These are phyloP conservation scores for Theonella swinhoei DNA, from an alignment of 37 sponge, comb jelly and placozoan genomes.

Conservation along the genomic window DNA sequence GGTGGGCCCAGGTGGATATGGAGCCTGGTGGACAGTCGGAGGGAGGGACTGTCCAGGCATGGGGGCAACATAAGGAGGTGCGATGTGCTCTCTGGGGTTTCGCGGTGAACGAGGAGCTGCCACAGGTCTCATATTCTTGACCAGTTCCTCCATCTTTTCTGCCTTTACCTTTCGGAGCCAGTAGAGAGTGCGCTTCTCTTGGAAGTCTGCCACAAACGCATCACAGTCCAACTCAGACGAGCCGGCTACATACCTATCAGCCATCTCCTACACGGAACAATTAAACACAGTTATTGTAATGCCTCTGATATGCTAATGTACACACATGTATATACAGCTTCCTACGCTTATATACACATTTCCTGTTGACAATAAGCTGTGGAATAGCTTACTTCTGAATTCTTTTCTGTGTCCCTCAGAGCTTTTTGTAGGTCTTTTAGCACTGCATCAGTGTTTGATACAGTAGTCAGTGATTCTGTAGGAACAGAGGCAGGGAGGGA, in stretches of 20 bases:
- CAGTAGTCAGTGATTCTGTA: slow-evolving; percentile 20
- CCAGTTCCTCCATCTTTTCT: slow-evolving; percentile 64
- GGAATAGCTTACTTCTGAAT: slow-evolving; percentile 48
- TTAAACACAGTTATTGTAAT: neutral
- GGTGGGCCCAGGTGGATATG: neutral
- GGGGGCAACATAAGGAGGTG: neutral
- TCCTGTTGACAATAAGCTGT: too few species aligned
- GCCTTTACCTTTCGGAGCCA: slow-evolving; percentile 73
- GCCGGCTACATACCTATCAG: slow-evolving; percentile 35
- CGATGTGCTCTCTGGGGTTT: neutral
- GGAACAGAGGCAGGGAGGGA: neutral
- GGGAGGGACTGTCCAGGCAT: neutral
- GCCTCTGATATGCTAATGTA: neutral
- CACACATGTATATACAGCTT: neutral
- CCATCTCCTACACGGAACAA: slow-evolving; percentile 27
- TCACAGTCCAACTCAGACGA: slow-evolving; percentile 22
- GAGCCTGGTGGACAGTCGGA: neutral
- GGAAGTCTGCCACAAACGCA: slow-evolving; percentile 36
- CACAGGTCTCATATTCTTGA: slow-evolving; percentile 13
- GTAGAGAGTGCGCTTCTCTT: slow-evolving; percentile 41
- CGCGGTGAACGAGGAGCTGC: slow-evolving; percentile 9
- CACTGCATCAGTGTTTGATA: slow-evolving; percentile 16
- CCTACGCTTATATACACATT: too few species aligned
- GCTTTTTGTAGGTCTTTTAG: slow-evolving; percentile 24
- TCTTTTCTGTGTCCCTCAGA: slow-evolving; percentile 30